A percentile compares a stretch with the other conserved stretches of the same genome.
phyloP scores from a whole-genome alignment of 2,113 vertebrate species.

The Misgurnus mizolepis region DNA sequence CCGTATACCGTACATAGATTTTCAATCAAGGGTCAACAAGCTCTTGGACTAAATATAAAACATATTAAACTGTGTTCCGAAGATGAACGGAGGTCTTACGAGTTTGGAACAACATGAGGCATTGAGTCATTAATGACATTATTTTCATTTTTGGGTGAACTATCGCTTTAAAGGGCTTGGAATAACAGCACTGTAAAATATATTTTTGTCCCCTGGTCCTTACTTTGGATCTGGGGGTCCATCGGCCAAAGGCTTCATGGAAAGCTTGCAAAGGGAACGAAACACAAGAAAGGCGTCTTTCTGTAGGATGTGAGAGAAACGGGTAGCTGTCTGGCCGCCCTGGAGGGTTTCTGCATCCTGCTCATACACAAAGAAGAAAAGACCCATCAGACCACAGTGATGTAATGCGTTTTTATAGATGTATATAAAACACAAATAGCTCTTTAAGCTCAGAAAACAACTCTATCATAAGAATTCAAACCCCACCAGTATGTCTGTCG shows the following conservation, averaged over 20 bases:
- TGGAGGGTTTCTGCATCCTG: constrained; percentile 85
- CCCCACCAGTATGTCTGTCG: constrained; percentile 89
- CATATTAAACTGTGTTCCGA: too few relatives aligned
- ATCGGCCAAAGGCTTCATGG: constrained; percentile 96
- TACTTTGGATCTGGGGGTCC: constrained; percentile 98
- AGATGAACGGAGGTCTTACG: too few relatives aligned
- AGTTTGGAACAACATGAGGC: too few relatives aligned
- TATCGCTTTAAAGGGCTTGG: too few relatives aligned
- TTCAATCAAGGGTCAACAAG: too few relatives aligned
- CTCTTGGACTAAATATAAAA: too few relatives aligned
- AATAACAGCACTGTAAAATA: neutral
- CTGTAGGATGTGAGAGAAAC: constrained; percentile 92
- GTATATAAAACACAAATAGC: too few relatives aligned
- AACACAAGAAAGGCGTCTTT: constrained; percentile 98
- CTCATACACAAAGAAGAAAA: constrained; percentile 15
- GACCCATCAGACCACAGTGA: neutral
- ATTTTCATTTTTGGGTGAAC: too few relatives aligned
- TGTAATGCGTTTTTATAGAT: neutral
- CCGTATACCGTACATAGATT: too few relatives aligned
- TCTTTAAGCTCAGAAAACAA: neutral
- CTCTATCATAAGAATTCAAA: neutral
- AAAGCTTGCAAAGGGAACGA: constrained; percentile 94
- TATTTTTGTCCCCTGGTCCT: constrained; percentile 46
- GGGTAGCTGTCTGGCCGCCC: constrained; percentile 77
- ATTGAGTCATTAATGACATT: too few relatives aligned